Evolutionary conservation across 92 coral and sea anemone genomes (phyloP).

Genomic region (Palythoa grandiflora): DNA sequence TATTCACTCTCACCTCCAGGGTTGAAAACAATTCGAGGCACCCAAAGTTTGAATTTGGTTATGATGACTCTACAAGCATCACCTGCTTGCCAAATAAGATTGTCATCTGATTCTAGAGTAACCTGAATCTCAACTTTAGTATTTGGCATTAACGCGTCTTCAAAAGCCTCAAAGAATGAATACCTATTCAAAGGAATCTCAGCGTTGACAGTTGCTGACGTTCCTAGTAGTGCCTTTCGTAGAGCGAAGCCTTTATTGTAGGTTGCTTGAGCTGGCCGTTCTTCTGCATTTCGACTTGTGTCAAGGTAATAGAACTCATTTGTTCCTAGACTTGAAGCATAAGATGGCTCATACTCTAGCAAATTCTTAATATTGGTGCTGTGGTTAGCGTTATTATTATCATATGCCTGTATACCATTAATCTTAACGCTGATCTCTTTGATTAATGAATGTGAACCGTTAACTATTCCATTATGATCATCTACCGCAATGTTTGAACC

Average conservation of each 20-base stretch:
- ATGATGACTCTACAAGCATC: constrained; percentile 36
- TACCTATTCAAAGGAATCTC: constrained; percentile 21
- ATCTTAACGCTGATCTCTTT: neutral
- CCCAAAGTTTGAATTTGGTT: constrained; percentile 8
- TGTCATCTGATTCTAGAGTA: neutral
- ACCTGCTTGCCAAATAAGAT: constrained; percentile 43
- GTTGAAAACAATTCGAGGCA: constrained; percentile 34
- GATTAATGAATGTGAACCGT: neutral
- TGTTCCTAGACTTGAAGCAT: neutral
- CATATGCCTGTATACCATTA: neutral
- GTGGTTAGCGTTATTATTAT: neutral
- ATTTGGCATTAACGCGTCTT: constrained; percentile 24
- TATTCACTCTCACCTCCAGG: constrained; percentile 17
- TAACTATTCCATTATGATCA: neutral
- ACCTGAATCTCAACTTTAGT: neutral
- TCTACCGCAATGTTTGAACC: neutral
- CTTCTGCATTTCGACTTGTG: neutral
- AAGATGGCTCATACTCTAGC: neutral
- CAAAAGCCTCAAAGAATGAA: constrained; percentile 38
- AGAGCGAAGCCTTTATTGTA: neutral
- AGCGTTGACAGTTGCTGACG: neutral
- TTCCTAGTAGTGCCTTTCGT: neutral
- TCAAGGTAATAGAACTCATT: neutral
- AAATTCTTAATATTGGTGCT: neutral
- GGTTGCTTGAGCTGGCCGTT: neutral